Conservation (phyloP, 2,113 vertebrate species). For the Scomber japonicus region DNA sequence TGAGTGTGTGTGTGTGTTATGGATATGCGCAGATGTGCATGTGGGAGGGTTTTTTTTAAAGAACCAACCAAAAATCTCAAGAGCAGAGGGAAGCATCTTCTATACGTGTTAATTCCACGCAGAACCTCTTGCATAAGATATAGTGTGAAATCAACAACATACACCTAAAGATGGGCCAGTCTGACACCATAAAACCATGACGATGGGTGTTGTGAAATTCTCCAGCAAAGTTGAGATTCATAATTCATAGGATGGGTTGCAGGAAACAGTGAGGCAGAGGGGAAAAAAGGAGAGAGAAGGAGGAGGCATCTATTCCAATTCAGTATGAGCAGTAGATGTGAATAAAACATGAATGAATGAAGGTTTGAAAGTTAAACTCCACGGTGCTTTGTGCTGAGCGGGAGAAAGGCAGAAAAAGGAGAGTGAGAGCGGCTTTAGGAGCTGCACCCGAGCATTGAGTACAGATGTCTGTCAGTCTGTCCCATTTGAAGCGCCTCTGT, state of each 20-base stretch:
- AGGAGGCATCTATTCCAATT: conserved; percentile 67
- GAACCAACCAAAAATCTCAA: conserved; percentile 8
- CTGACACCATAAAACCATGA: conserved; percentile 34
- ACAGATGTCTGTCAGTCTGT: conserved; percentile 80
- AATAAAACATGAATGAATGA: conserved; percentile 84
- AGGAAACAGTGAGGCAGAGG: conserved; percentile 68
- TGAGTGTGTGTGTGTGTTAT: conserved; percentile 25
- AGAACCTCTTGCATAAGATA: background rate
- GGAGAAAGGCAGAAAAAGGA: conserved; percentile 25
- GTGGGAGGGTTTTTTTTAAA: background rate
- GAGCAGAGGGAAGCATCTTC: background rate
- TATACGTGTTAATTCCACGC: background rate
- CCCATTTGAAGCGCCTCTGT: conserved; percentile 74
- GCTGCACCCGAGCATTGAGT: conserved; percentile 76
- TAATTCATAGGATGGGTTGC: conserved; percentile 77
- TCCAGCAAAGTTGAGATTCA: conserved; percentile 74
- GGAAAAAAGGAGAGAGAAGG: conserved; percentile 18
- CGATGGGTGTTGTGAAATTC: conserved; percentile 55
- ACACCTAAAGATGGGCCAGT: conserved; percentile 18
- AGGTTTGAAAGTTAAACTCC: conserved; percentile 75
- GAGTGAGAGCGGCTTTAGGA: conserved; percentile 51
- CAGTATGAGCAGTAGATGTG: conserved; percentile 75
- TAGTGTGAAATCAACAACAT: conserved; percentile 17
- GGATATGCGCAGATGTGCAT: conserved; percentile 6
- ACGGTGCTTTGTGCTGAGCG: conserved; percentile 46